Percentiles rank a stretch among this genome's conserved stretches.
phyloP scores from a whole-genome alignment of 2,113 vertebrate species.

The Pteronura brasiliensis region DNA sequence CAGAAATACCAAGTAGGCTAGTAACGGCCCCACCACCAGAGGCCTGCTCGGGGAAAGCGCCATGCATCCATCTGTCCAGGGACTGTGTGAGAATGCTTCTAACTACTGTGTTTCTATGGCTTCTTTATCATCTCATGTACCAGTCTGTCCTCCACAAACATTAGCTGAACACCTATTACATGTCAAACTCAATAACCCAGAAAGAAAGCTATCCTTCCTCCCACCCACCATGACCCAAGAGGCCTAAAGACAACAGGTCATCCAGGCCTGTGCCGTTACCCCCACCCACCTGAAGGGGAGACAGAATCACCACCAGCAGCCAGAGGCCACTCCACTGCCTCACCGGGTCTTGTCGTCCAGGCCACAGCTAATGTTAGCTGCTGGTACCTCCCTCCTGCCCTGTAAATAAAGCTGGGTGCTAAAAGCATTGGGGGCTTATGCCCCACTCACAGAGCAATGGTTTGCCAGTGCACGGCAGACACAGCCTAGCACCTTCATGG shows the following conservation, averaged over 20 bases:
- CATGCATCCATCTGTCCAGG: rapidly evolving
- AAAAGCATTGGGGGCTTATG: background rate
- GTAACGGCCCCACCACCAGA: background rate
- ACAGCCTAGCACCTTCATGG: background rate
- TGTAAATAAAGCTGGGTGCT: background rate
- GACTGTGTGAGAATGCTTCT: background rate
- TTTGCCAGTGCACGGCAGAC: background rate
- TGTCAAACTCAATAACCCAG: background rate
- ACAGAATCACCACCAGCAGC: rapidly evolving
- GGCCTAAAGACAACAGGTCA: background rate
- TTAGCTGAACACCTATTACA: background rate
- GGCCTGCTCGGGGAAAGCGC: background rate
- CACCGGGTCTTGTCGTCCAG: background rate
- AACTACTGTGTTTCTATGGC: background rate
- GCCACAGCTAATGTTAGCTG: background rate
- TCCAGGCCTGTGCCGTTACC: background rate
- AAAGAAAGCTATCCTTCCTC: background rate
- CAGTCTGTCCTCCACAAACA: background rate
- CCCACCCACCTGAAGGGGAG: background rate
- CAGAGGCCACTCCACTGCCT: background rate
- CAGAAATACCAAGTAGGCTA: background rate
- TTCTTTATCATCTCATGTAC: background rate
- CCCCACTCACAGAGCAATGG: background rate
- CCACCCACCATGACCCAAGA: background rate
- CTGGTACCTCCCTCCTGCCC: background rate